A percentile compares a stretch with the other conserved stretches of the same genome.
phyloP scores from a whole-genome alignment of 1,140 invertebrate genomes.

The Pseudomyrmex cubaensis region DNA sequence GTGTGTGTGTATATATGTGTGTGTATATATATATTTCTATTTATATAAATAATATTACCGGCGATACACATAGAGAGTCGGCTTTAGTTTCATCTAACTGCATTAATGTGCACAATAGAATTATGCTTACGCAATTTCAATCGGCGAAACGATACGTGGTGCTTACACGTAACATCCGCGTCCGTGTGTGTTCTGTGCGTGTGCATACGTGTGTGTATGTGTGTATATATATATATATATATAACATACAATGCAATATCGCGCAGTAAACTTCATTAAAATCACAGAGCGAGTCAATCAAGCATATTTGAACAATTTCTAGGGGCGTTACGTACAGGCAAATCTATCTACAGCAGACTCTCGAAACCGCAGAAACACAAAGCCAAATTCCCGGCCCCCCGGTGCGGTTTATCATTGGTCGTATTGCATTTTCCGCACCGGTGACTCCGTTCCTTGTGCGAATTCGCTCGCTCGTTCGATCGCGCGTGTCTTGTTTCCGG shows the following conservation, averaged over 20 bases:
- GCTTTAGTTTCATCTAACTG: not conserved
- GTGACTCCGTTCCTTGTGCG: constrained; percentile 42
- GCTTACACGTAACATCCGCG: not conserved
- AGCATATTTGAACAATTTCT: constrained; percentile 64
- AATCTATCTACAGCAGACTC: constrained; percentile 18
- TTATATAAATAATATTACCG: too few species aligned
- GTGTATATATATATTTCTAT: too few species aligned
- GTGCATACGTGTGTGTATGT: too few species aligned
- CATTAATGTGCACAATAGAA: not conserved
- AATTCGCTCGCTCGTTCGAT: constrained; percentile 29
- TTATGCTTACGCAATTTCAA: not conserved
- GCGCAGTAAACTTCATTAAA: constrained; percentile 46
- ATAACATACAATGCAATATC: not conserved
- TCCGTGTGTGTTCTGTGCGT: too few species aligned
- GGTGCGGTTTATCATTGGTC: constrained; percentile 41
- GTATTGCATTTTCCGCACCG: constrained; percentile 62
- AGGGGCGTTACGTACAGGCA: constrained; percentile 57
- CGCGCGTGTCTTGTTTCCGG: not conserved
- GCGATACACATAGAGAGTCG: too few species aligned
- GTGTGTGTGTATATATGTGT: too few species aligned
- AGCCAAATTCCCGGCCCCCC: constrained; percentile 23
- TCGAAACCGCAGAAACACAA: constrained; percentile 61
- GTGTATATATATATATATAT: too few species aligned
- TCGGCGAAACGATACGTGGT: not conserved
- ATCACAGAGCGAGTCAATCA: constrained; percentile 53